Evolutionary conservation across 2,113 vertebrate genomes (phyloP).

Genomic region (Labeo catla): DNA sequence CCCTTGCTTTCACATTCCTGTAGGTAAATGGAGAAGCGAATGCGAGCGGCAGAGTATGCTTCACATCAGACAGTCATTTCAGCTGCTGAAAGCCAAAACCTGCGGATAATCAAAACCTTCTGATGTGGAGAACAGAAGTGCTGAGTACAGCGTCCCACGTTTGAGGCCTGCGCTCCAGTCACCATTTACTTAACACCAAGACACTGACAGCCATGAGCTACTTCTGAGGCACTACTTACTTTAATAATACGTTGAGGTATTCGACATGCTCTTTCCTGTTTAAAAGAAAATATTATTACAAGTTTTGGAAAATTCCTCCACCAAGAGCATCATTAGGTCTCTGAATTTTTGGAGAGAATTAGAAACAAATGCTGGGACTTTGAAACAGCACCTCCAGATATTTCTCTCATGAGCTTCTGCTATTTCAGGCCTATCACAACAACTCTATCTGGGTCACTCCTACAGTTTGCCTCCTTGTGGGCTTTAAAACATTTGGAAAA

Average conservation of each 20-base stretch:
- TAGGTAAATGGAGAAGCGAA: neutral
- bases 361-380: conserved; percentile 74
- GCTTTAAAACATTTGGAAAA: neutral
- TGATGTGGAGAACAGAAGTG: conserved; percentile 49
- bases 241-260: conserved; percentile 64
- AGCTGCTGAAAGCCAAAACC: conserved; percentile 58
- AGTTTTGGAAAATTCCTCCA: conserved; percentile 54
- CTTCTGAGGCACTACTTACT: conserved; percentile 61
- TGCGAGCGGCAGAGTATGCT: conserved; percentile 64
- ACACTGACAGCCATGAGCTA: conserved; percentile 42
- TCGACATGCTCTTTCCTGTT: conserved; percentile 66
- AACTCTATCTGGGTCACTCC: conserved; percentile 27
- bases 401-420: conserved; percentile 24
- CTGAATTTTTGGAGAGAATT: conserved; percentile 67
- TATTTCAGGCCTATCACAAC: conserved; percentile 15
- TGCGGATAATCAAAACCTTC: conserved; percentile 64
- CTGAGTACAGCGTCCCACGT: conserved; percentile 14
- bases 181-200: conserved; percentile 50
- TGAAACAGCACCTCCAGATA: conserved; percentile 57
- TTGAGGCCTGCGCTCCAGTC: neutral
- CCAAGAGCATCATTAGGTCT: conserved; percentile 56
- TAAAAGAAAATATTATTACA: conserved; percentile 71
- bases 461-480: neutral
- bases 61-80: conserved; percentile 62
- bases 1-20: neutral